Evolutionary conservation across 53 echinoderm and acorn worm genomes (phyloP), one percentile per base, ranked within the genome.

Genomic region (Paelopatides confundens): DNA sequence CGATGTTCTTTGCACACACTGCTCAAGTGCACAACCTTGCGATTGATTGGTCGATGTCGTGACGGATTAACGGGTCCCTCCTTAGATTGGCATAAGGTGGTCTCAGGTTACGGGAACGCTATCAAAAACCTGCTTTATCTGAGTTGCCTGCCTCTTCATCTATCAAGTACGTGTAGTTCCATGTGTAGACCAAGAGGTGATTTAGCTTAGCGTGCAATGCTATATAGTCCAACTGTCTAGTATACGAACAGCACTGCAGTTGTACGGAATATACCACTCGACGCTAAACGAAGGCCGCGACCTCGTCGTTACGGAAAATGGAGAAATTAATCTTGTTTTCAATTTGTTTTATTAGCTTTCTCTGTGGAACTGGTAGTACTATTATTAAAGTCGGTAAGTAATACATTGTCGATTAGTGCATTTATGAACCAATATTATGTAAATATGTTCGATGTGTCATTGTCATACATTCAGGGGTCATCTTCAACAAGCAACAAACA

Each of bases 371-470:
- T 37, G 36, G 35, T 6, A 23, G 70, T 35, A 70, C 35, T n/a
- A 36, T 70, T 17, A 70, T 70, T 31, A 70, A 70, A 70, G 70
- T 70, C 23, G 70, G 70, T 70, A 24, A 70, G 70, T 70, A 18
- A n/a, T 17, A 7, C 31, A 17, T 37, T 35, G 18, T 35, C 21
- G 1, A 37, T 38, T 15, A 8, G 36, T 35, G 17, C 12, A 24
- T 58, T 58, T 70, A 70, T 35, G 38, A 5, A 39, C 17, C 39
- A 37, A 35, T 31, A 17, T 21, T 70, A 35, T 70, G 66, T 70
- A 70, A 70, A 70, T 70, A 70, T 4, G 4, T 58, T 6, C 21
- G 24, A 54, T n/a, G n/a, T 58, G 21, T 58, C 21, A 54, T n/a
- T 23, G 24, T 21, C 24, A 18, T 23, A 6, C 58, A 21, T 58